phyloP scores from a whole-genome alignment of 2,797 vertebrate species.

The Sebastes flavidus region DNA sequence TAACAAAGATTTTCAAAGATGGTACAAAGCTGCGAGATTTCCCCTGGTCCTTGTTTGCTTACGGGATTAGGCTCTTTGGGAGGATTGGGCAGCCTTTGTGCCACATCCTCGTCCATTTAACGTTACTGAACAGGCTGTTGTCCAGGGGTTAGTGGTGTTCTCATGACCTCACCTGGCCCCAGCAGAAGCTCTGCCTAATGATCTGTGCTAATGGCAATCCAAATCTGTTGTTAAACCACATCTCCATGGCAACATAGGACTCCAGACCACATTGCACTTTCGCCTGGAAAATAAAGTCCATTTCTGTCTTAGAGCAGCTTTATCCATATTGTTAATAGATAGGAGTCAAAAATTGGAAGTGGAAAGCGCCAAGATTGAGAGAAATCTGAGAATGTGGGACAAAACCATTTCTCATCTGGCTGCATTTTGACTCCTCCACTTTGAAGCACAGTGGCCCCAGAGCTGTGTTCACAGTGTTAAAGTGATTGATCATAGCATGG shows the following conservation, averaged over 20 bases:
- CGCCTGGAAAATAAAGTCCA: constrained; percentile 29
- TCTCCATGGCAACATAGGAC: constrained; percentile 64
- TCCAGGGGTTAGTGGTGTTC: constrained; percentile 74
- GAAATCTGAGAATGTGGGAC: background rate
- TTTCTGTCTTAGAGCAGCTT: constrained; percentile 13
- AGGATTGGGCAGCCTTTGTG: constrained; percentile 60
- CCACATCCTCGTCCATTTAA: constrained; percentile 65
- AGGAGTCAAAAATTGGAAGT: background rate
- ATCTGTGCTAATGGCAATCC: constrained; percentile 77
- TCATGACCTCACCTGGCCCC: constrained; percentile 82
- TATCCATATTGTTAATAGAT: constrained; percentile 20
- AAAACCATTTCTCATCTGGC: constrained; percentile 16
- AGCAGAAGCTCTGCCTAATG: constrained; percentile 79
- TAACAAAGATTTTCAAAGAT: constrained; percentile 33
- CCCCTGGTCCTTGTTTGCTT: constrained; percentile 56
- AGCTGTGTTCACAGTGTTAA: constrained; percentile 30
- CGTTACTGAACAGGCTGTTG: constrained; percentile 66
- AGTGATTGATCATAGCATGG: constrained; percentile 61
- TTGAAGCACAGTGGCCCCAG: constrained; percentile 8
- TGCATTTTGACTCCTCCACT: constrained; percentile 28
- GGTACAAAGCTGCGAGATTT: constrained; percentile 26
- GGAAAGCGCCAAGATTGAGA: constrained; percentile 1
- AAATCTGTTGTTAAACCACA: constrained; percentile 72
- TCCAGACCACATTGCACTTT: constrained; percentile 35
- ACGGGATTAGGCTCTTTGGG: constrained; percentile 63